Conservation (phyloP, 2,113 vertebrate genomes). For the Onychostoma macrolepis region DNA sequence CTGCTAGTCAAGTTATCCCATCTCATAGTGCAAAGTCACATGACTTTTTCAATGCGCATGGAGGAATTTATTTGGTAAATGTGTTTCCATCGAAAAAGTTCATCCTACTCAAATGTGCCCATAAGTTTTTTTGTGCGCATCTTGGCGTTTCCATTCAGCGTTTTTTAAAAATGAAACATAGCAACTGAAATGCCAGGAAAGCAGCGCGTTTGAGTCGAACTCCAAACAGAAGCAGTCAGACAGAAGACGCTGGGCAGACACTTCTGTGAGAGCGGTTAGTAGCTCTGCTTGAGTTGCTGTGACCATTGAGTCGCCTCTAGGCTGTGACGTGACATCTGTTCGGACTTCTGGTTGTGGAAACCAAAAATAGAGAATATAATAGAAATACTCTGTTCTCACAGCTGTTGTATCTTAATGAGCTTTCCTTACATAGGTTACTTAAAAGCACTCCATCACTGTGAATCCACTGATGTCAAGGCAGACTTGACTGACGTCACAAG, state of each 20-base stretch:
- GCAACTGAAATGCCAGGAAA: not conserved
- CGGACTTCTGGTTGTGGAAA: not conserved
- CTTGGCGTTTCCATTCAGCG: no score
- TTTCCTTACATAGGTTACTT: not conserved
- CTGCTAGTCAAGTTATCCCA: no score
- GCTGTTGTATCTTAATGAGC: not conserved
- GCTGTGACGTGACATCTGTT: constrained; percentile 13
- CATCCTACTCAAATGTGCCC: no score
- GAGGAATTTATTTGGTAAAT: no score
- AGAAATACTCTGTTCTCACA: not conserved
- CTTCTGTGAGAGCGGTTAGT: not conserved
- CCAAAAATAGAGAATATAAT: not conserved
- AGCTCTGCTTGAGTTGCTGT: not conserved
- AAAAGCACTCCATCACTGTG: not conserved
- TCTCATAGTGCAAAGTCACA: no score
- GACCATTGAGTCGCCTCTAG: not conserved
- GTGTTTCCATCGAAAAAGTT: no score
- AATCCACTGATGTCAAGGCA: not conserved
- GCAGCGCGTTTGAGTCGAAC: not conserved
- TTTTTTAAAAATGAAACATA: no score
- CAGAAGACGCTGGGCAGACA: not conserved
- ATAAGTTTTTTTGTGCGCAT: no score
- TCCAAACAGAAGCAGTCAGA: not conserved
- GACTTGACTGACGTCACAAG: not conserved
- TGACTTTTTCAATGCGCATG: no score